Percentiles rank a stretch among this genome's conserved stretches.
phyloP scores from a whole-genome alignment of 2,113 vertebrate genomes.

The Syrrhaptes paradoxus region DNA sequence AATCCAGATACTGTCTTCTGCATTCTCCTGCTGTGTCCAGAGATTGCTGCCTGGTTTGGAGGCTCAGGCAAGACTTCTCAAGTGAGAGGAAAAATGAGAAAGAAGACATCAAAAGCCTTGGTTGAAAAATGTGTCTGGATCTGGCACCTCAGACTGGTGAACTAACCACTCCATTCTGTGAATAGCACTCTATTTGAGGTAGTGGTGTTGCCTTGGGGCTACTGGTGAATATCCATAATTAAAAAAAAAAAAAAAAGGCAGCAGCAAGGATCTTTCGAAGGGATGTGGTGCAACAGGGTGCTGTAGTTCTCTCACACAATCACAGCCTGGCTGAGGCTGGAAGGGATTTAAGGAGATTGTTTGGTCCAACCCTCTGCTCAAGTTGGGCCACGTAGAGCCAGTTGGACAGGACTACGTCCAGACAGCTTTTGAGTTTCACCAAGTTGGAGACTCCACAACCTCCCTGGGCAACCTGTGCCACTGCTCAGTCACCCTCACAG shows the following conservation, averaged over 20 bases:
- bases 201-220: background rate
- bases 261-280: background rate
- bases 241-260: background rate
- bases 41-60: background rate
- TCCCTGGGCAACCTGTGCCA: background rate
- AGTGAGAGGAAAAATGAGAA: background rate
- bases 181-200: accelerated
- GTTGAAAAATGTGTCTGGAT: background rate
- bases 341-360: background rate
- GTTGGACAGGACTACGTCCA: background rate
- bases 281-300: accelerated
- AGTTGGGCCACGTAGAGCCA: background rate
- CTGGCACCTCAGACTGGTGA: background rate
- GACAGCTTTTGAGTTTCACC: background rate
- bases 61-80: background rate
- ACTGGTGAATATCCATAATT: background rate
- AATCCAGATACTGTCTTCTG: background rate
- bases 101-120: background rate
- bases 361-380: background rate
- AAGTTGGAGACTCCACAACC: background rate
- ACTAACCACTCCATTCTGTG: background rate
- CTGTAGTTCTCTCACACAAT: background rate
- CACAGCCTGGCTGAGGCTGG: background rate
- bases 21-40: background rate
- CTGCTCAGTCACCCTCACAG: accelerated